Percentiles rank a stretch among this genome's conserved stretches.
Conservation (phyloP, 2,797 vertebrate genomes). For the Eutrigla gurnardus region DNA sequence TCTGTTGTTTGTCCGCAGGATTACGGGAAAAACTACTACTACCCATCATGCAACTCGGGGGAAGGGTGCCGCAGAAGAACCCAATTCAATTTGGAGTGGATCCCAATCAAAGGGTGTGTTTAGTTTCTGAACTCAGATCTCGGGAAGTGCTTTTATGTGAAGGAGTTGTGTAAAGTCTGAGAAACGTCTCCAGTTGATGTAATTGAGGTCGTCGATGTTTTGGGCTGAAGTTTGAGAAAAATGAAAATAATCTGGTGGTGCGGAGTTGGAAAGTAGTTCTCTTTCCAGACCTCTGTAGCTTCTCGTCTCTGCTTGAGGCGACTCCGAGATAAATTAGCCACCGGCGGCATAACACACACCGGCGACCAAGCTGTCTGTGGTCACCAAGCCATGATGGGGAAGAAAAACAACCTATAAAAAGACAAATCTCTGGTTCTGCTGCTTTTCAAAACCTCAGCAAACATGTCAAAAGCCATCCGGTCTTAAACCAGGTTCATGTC, state of each 20-base stretch:
- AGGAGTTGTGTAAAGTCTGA: background rate
- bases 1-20: background rate
- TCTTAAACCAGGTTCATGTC: background rate
- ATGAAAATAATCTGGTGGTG: background rate
- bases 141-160: background rate
- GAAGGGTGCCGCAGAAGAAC: background rate
- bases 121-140: background rate
- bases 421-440: background rate
- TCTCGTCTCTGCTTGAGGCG: background rate
- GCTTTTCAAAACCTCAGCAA: conserved; percentile 1
- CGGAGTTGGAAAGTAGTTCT: background rate
- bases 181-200: background rate
- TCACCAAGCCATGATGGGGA: background rate
- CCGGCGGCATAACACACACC: background rate
- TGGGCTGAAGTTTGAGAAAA: background rate
- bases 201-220: background rate
- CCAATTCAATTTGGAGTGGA: background rate
- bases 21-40: background rate
- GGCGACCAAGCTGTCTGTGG: background rate
- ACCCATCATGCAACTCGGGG: background rate
- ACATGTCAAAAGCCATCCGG: background rate
- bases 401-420: background rate
- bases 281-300: background rate
- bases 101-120: background rate
- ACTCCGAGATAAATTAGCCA: background rate